Evolutionary conservation across 2,113 vertebrate genomes (phyloP), one percentile per base, ranked within the genome.

Genomic region (Phocoena sinus): DNA sequence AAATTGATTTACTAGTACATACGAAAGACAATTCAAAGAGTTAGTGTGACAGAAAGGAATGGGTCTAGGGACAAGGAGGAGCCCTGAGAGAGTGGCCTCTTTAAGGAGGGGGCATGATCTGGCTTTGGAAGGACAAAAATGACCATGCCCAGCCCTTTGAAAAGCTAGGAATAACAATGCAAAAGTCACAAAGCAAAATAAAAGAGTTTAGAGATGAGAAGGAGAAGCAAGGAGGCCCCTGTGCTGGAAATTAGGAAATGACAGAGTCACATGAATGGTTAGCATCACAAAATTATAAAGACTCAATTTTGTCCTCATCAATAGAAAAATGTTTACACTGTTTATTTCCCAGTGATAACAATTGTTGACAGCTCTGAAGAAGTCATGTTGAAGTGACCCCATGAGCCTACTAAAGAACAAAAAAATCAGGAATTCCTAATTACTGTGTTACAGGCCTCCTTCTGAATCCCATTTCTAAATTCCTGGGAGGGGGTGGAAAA

Each of bases 261-360:
- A 88, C 3, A 58, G 28, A 81, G 31, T 65, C 56, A 67, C 38
- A 14, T 3, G 26, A 12, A 60, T 15, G n/a, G 47, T 77, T 18
- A 62, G 17, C 58, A 36, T 23, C 73, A 17, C 26, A 62, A 71
- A 82, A 94, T 73, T 50, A 10, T 33, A 50, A 87, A 79, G 68
- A 68, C 62, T 14, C 56, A 25, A 63, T 68, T 97, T 81, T 79
- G 21, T 91, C 53, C 50, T 95, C 77, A 67, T 53, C 62, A 83
- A 71, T 3, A 95, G 56, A 93, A 94, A 96, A 92, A 13, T 67
- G 36, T 95, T 87, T 79, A 12, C 44, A 65, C 63, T 60, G 28
- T 62, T 60, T 91, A 96, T 81, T 92, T 90, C 84, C 79, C 86
- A 92, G 36, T 82, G 83, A 96, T 17, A n/a, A 50, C 74, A 81